Percentiles rank a stretch among this genome's conserved stretches.
phyloP scores from a whole-genome alignment of 2,113 vertebrate genomes.

The Brachyistius frenatus region DNA sequence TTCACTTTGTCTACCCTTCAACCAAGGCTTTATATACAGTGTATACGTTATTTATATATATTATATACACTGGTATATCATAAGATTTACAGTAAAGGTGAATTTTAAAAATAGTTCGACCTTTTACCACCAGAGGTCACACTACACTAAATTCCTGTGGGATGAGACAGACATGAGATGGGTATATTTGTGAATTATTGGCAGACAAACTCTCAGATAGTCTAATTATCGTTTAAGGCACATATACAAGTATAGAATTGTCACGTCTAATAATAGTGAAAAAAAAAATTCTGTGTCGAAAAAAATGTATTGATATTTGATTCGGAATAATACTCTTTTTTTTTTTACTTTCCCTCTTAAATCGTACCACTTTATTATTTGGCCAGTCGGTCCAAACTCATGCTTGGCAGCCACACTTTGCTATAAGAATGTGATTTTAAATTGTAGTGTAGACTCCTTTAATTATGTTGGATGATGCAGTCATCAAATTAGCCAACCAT shows the following conservation, averaged over 20 bases:
- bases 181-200: neutral
- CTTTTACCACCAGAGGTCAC: slow-evolving; percentile 60
- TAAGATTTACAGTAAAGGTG: neutral
- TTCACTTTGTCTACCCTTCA: neutral
- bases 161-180: neutral
- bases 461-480: neutral
- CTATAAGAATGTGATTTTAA: neutral
- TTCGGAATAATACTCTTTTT: too few species aligned
- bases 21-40: neutral
- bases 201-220: too few species aligned
- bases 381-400: too few species aligned
- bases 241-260: too few species aligned
- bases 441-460: neutral
- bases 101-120: neutral
- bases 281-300: too few species aligned
- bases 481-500: neutral
- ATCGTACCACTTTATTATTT: too few species aligned
- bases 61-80: neutral
- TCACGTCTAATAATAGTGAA: too few species aligned
- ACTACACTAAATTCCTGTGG: neutral
- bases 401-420: too few species aligned
- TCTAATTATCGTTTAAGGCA: too few species aligned
- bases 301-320: too few species aligned
- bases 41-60: too few species aligned
- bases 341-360: too few species aligned